Evolutionary conservation across 2,797 vertebrate genomes (phyloP).

Genomic region (Kryptopterus vitreolus): DNA sequence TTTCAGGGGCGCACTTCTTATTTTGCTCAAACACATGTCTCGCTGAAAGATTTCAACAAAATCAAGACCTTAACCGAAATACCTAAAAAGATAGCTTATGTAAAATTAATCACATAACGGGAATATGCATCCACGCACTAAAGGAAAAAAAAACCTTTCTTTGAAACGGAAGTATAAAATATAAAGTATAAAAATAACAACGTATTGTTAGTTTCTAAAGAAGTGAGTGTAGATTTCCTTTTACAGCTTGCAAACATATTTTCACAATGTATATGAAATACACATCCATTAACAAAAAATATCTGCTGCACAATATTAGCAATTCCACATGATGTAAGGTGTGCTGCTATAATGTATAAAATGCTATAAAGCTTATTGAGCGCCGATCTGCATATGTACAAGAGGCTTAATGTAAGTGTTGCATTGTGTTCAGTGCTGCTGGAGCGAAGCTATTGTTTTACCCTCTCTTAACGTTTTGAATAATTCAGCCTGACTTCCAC

Average conservation of each 20-base stretch:
- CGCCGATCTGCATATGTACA: conserved; percentile 55
- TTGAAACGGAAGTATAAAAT: background rate
- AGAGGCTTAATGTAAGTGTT: conserved; percentile 33
- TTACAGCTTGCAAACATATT: conserved; percentile 29
- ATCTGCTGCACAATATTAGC: background rate
- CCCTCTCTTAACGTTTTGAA: conserved; percentile 5
- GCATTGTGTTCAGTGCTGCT: conserved; percentile 38
- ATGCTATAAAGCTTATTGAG: too few species aligned
- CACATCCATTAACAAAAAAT: background rate
- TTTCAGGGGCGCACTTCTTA: background rate
- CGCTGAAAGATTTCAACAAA: conserved; percentile 10
- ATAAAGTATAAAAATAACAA: background rate
- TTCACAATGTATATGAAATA: conserved; percentile 31
- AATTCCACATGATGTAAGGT: background rate
- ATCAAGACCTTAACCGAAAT: background rate
- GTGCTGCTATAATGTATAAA: too few species aligned
- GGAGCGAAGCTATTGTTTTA: conserved; percentile 38
- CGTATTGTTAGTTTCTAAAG: background rate
- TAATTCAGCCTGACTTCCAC: conserved; percentile 28
- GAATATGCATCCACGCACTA: background rate
- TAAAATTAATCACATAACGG: background rate
- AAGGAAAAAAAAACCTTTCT: background rate
- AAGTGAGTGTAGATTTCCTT: background rate
- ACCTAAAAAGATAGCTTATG: background rate
- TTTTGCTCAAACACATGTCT: background rate